Base-by-base conservation (phyloP, 2,113 vertebrate genomes). In the Pollimyrus isidori region DNA sequence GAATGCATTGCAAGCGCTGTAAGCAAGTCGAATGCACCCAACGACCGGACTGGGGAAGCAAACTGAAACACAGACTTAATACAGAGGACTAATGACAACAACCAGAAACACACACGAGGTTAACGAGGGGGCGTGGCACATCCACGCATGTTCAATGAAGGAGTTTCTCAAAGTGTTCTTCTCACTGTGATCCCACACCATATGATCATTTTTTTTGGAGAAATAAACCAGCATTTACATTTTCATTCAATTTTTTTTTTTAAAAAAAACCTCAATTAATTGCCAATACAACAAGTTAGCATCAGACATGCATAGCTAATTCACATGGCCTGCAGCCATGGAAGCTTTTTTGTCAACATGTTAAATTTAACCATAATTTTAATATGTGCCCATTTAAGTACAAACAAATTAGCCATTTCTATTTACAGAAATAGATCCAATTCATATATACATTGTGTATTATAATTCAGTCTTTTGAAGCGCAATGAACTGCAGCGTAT, bases 301-400 rank as follows among this genome's bases (percentile, higher is more conserved):
- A 26, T 73, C 4, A 83, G 80, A 53, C 11, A 89, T n/a, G 76
- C 52, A 48, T 49, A 35, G 1, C 76, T 89, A 84, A 84, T 89
- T 89, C 39, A 46, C 2, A 89, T 17, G 19, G 80, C 80, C 52
- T n/a, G 19, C 3, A 11, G 69, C 48, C 45, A 65, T n/a, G 21
- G 49, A 82, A 52, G 21, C 76, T 45, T 89, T 80, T 82, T n/a
- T 49, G 39, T 88, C 58, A 88, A 49, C 7, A 48, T 88, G n/a
- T 9, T 50, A 48, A 46, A 73, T 39, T 46, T 26, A 19, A 80
- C 69, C 26, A 39, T 11, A 50, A 26, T 21, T 15, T 80, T 69
- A 46, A 65, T 23, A n/a, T 9, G 13, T 80, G 11, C 73, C 73
- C 15, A 39, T 80, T 42, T 80, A 35, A 42, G 30, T 42, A 42